These are phyloP conservation scores for Pangasius djambal DNA, from an alignment of 2,797 vertebrate genomes.

Conservation along the genomic window DNA sequence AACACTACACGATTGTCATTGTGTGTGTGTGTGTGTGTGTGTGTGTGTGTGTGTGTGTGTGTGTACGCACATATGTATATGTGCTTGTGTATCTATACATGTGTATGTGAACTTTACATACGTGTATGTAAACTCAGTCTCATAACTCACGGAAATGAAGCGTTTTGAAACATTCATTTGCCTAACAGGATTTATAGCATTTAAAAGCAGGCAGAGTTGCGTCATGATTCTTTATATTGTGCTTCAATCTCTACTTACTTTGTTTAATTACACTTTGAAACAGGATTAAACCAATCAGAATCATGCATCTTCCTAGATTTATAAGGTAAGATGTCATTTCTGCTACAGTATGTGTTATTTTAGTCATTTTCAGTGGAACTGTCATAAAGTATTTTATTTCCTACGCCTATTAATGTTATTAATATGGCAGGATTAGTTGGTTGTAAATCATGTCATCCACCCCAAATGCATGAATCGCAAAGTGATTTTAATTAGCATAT, in stretches of 20 bases:
- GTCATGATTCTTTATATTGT: neutral
- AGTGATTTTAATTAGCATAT: neutral
- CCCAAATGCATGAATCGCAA: neutral
- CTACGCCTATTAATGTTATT: too few species aligned
- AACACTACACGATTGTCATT: conserved; percentile 3
- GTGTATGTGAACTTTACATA: too few species aligned
- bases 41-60: neutral
- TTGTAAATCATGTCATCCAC: neutral
- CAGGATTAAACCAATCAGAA: neutral
- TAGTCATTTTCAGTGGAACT: too few species aligned
- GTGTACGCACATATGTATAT: neutral
- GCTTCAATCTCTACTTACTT: neutral
- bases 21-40: neutral
- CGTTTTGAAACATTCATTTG: neutral
- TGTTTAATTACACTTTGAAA: neutral
- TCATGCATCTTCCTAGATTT: neutral
- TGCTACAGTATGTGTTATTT: too few species aligned
- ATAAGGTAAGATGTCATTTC: neutral
- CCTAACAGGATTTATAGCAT: neutral
- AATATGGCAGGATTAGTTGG: neutral
- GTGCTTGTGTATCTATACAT: neutral
- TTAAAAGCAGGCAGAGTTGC: neutral
- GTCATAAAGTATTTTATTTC: too few species aligned
- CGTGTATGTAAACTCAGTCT: neutral
- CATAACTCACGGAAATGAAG: neutral